A percentile compares a stretch with the other conserved stretches of the same genome.
phyloP scores from a whole-genome alignment of 2,797 vertebrate genomes.

The Chelmon rostratus region DNA sequence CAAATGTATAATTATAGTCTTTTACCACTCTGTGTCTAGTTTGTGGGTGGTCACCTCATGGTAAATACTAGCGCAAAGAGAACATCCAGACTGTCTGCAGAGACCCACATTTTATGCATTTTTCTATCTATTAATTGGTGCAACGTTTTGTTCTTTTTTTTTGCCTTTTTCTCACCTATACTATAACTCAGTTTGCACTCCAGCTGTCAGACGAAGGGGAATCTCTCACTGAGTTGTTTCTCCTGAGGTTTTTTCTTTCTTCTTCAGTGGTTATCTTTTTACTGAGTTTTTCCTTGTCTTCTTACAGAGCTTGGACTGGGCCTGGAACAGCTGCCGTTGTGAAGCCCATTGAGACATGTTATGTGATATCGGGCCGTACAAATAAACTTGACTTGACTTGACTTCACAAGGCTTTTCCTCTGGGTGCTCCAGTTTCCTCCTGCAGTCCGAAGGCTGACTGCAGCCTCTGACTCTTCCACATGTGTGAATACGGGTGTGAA shows the following conservation, averaged over 20 bases:
- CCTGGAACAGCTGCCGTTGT: constrained; percentile 47
- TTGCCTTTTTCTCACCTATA: constrained; percentile 5
- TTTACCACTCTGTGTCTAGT: constrained; percentile 13
- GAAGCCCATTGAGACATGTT: constrained; percentile 64
- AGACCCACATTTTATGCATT: not conserved
- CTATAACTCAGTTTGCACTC: constrained; percentile 3
- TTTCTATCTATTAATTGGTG: constrained; percentile 14
- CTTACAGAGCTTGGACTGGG: constrained; percentile 34
- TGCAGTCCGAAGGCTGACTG: constrained; percentile 53
- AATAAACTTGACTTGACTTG: constrained; percentile 76
- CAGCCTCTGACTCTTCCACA: constrained; percentile 36
- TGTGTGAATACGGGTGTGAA: constrained; percentile 62
- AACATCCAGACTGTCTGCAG: not conserved
- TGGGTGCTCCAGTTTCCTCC: constrained; percentile 56
- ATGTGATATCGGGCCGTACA: constrained; percentile 62
- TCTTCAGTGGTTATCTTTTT: constrained; percentile 32
- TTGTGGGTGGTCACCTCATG: constrained; percentile 2
- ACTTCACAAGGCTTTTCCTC: constrained; percentile 73
- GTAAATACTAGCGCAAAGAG: not conserved
- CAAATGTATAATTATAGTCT: constrained; percentile 18
- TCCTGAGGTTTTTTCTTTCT: constrained; percentile 47
- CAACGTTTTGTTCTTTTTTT: constrained; percentile 6
- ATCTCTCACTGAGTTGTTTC: constrained; percentile 36
- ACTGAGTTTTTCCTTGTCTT: constrained; percentile 42
- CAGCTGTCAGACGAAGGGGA: constrained; percentile 39